These are phyloP conservation scores for Nautilus pompilius DNA, from an alignment of 1,140 invertebrate genomes.

Conservation along the genomic window DNA sequence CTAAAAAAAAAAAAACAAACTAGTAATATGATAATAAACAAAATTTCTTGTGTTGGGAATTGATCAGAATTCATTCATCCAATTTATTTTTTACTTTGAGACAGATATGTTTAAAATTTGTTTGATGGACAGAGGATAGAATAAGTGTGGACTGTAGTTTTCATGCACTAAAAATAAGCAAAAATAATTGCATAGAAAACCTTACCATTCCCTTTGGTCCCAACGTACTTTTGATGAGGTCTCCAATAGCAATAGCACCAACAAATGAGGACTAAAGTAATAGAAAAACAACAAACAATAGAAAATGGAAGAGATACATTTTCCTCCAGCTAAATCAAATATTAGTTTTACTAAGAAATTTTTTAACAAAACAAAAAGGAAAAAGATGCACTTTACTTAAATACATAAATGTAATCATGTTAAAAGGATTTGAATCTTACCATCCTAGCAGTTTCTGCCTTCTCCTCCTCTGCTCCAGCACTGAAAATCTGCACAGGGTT, in stretches of 20 bases:
- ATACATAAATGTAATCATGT: neutral
- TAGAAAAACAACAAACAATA: neutral
- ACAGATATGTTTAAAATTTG: too few relatives aligned
- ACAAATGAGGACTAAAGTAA: slow-evolving; percentile 80
- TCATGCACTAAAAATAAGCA: slow-evolving; percentile 4
- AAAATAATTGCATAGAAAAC: neutral
- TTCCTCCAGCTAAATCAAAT: neutral
- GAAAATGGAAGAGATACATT: neutral
- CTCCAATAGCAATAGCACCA: slow-evolving; percentile 97
- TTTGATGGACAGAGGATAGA: too few relatives aligned
- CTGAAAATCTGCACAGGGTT: slow-evolving; percentile 93
- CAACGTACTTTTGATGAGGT: slow-evolving; percentile 95
- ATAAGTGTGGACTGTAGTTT: too few relatives aligned
- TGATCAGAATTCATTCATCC: too few relatives aligned
- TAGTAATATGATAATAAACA: too few relatives aligned
- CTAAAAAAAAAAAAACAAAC: too few relatives aligned
- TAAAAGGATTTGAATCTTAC: slow-evolving; percentile 41
- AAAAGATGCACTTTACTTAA: neutral
- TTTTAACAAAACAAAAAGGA: too few relatives aligned
- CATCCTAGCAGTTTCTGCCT: slow-evolving; percentile 89
- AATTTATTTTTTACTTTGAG: too few relatives aligned
- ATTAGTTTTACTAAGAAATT: neutral
- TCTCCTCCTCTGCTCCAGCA: slow-evolving; percentile 95
- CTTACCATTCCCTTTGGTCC: slow-evolving; percentile 96
- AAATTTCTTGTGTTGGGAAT: too few relatives aligned